Conservation (phyloP, 2,888 invertebrate species). For the Amiota communis region DNA sequence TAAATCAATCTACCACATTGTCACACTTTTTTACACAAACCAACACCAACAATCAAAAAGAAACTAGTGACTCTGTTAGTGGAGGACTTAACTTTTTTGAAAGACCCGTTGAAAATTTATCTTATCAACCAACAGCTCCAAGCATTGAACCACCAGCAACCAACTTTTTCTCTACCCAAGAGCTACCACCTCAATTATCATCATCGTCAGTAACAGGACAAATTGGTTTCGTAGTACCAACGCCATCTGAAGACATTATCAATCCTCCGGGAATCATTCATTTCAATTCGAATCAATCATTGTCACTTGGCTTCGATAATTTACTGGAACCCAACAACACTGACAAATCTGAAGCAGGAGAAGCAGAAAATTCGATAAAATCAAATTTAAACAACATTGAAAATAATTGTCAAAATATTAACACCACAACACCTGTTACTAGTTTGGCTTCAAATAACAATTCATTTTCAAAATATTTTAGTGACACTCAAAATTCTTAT, state of each 20-base stretch:
- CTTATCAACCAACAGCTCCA: not conserved
- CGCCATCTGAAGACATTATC: constrained; percentile 23
- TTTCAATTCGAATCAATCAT: constrained; percentile 38
- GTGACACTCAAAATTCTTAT: constrained; percentile 38
- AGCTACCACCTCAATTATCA: not conserved
- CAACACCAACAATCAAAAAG: too few relatives aligned
- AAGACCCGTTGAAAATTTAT: too few relatives aligned
- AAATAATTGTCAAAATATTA: constrained; percentile 8
- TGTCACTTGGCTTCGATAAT: constrained; percentile 55
- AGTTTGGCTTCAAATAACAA: constrained; percentile 25
- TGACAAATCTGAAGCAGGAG: not conserved
- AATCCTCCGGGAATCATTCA: constrained; percentile 22
- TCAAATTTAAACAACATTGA: constrained; percentile 27
- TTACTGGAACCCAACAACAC: constrained; percentile 17
- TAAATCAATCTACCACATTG: too few relatives aligned
- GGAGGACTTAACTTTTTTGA: too few relatives aligned
- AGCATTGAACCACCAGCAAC: not conserved
- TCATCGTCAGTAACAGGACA: not conserved
- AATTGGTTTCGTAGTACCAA: constrained; percentile 10
- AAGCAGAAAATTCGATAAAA: constrained; percentile 10
- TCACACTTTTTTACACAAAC: too few relatives aligned
- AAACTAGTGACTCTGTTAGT: too few relatives aligned
- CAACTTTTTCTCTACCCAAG: not conserved
- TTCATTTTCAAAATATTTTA: constrained; percentile 56
- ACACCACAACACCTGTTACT: constrained; percentile 4